These are phyloP conservation scores for Bufotes viridis DNA, from an alignment of 2,797 vertebrate species.

Conservation along the genomic window DNA sequence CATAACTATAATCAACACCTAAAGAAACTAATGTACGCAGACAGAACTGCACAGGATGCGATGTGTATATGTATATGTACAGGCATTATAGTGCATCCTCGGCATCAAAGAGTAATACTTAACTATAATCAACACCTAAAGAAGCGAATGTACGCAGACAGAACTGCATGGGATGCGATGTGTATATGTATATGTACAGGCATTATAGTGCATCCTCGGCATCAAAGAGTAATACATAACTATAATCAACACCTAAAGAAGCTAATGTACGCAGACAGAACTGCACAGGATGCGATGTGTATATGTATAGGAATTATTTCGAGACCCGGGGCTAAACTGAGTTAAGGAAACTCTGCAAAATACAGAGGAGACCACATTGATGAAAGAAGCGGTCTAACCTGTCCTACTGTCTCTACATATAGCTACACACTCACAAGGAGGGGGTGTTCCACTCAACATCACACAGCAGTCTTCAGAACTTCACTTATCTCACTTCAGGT, in stretches of 20 bases:
- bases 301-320: background rate
- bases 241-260: too few relatives aligned
- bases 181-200: too few relatives aligned
- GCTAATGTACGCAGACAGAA: too few relatives aligned
- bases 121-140: background rate
- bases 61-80: background rate
- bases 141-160: background rate
- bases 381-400: conserved; percentile 43
- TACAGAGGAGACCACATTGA: conserved; percentile 42
- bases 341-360: conserved; percentile 49
- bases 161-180: conserved; percentile 7
- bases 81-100: background rate
- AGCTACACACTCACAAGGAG: background rate
- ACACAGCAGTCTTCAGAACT: background rate
- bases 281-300: too few relatives aligned
- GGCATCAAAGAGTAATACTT: background rate
- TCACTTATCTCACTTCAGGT: background rate
- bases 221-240: too few relatives aligned
- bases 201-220: too few relatives aligned
- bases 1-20: background rate
- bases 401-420: background rate
- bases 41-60: conserved; percentile 12
- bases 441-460: too few relatives aligned
- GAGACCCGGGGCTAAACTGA: background rate
- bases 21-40: background rate